Evolutionary conservation across 2,113 vertebrate genomes (phyloP), one percentile per base, ranked within the genome.

Genomic region (Phrynosoma platyrhinos): DNA sequence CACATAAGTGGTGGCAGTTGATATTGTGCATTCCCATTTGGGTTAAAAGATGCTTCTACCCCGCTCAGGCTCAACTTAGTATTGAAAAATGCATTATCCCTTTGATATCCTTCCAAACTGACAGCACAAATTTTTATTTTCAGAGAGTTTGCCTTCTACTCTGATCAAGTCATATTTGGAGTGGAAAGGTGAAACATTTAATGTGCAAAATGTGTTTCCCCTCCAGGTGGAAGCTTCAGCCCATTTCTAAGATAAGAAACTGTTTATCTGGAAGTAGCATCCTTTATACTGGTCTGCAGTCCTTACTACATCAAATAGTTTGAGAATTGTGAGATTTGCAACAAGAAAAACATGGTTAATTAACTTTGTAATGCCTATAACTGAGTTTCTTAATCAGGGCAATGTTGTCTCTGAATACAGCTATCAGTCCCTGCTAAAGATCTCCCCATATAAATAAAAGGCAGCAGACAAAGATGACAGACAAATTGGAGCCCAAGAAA

Each of bases 391-490:
- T 66, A 76, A 40, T 82, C 53, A 81, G 42, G 52, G 52, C 36
- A 53, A 64, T 75, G 71, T 75, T 36, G 20, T 75, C 47, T 42
- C 32, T 87, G 69, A 82, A 52, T 64, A 66, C 71, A 82, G 47
- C 69, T 64, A 74, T 64, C 69, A 82, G 36, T 32, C 36, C 20
- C 69, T 14, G 42, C 84, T 79, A 78, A 86, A 78, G 25, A 75
- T 75, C 79, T 82, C 64, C n/a, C 62, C 7, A 10, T 77, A 76
- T 85, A 87, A 87, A 87, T 87, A 47, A 87, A 74, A 87, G 32
- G 25, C 53, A 72, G 16, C 68, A 72, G 78, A 71, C 85, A 58
- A 53, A 85, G 16, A 85, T 66, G 84, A 71, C 66, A 58, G 64
- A 71, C 64, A 79, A 87, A 79, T 40, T 80, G 85, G 64, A 80